Percentiles rank a stretch among this genome's conserved stretches.
These are phyloP conservation scores for Puma concolor DNA, from an alignment of 2,113 vertebrate genomes.

Conservation along the genomic window DNA sequence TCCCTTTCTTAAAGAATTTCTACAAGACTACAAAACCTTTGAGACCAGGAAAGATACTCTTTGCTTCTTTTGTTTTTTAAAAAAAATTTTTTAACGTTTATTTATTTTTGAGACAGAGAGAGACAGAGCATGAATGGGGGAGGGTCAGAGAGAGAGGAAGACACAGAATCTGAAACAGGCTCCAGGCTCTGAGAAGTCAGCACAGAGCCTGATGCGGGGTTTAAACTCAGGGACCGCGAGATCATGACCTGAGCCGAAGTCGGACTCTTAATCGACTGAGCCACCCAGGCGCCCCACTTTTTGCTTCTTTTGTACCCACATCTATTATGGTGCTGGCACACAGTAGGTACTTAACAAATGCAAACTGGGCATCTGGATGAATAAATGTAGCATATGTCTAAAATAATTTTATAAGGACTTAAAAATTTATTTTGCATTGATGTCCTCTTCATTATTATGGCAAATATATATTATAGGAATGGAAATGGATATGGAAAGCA, in stretches of 20 bases:
- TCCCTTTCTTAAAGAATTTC: not conserved
- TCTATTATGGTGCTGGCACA: not conserved
- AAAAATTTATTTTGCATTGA: not conserved
- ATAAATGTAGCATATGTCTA: not conserved
- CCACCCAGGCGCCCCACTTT: too few relatives aligned
- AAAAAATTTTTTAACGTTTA: too few relatives aligned
- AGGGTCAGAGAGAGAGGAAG: too few relatives aligned
- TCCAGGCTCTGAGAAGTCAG: too few relatives aligned
- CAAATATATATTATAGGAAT: not conserved
- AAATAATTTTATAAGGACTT: not conserved
- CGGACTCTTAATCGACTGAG: fast-evolving
- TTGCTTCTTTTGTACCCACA: not conserved
- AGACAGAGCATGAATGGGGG: too few relatives aligned
- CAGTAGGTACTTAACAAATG: not conserved
- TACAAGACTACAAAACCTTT: not conserved
- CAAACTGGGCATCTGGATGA: not conserved
- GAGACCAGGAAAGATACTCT: not conserved
- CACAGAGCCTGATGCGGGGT: too few relatives aligned
- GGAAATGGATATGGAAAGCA: not conserved
- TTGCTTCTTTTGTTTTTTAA: not conserved
- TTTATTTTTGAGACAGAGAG: too few relatives aligned
- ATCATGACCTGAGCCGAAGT: too few relatives aligned
- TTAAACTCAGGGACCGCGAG: too few relatives aligned
- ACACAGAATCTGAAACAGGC: too few relatives aligned
- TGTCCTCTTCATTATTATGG: not conserved